A percentile compares a stretch with the other conserved stretches of the same genome.
Evolutionary conservation across 2,113 vertebrate species (phyloP).

Genomic region (Regulus satrapa): DNA sequence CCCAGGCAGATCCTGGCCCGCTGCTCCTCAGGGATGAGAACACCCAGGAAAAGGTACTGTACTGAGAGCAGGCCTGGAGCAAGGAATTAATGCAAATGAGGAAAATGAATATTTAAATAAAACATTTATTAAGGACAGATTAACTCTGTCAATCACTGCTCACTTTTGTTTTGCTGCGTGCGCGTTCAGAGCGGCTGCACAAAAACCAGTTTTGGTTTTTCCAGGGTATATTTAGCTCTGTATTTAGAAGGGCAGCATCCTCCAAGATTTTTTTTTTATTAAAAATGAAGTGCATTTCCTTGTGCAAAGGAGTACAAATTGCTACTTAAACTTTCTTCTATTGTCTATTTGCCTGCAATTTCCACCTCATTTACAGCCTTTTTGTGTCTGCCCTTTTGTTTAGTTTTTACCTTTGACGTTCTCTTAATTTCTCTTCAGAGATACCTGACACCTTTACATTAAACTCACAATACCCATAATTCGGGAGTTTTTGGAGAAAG

Average conservation of each 20-base stretch:
- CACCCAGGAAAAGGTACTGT: not conserved
- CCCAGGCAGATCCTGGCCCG: not conserved
- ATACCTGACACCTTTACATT: conserved; percentile 55
- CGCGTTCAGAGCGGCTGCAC: not conserved
- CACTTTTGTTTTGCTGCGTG: not conserved
- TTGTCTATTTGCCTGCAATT: conserved; percentile 64
- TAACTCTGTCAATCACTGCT: conserved; percentile 1
- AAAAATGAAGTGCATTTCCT: conserved; percentile 28
- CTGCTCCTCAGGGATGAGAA: fast-evolving
- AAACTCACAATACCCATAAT: conserved; percentile 18
- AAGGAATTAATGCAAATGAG: not conserved
- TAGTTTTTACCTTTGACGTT: conserved; percentile 58
- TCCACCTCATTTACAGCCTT: conserved; percentile 54
- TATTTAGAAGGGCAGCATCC: conserved; percentile 15
- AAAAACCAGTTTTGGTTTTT: not conserved
- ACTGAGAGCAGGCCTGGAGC: not conserved
- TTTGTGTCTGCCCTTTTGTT: conserved; percentile 51
- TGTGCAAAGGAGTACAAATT: conserved; percentile 52
- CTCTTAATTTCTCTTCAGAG: conserved; percentile 64
- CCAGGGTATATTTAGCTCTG: conserved; percentile 15
- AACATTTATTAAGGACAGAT: conserved; percentile 29
- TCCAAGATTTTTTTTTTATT: not conserved
- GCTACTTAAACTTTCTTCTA: conserved; percentile 63
- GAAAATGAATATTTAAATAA: conserved; percentile 17
- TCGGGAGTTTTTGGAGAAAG: not conserved